Evolutionary conservation across 2,797 vertebrate species (phyloP), one percentile per base, ranked within the genome.

Genomic region (Saxicola maurus): DNA sequence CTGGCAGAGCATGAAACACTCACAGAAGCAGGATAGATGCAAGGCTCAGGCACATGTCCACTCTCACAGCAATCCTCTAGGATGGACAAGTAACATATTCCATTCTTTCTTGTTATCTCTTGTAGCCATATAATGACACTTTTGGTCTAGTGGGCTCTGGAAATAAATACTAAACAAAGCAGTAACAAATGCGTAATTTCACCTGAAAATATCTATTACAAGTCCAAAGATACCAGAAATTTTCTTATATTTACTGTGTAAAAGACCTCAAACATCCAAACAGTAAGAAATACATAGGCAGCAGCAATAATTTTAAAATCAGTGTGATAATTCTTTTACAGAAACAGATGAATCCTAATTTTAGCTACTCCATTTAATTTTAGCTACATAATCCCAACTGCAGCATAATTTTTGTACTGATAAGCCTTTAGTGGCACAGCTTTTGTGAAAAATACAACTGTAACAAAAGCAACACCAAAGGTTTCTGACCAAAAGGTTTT

Each of bases 11-110:
- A 35, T 0, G 4, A 42, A 18, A 8, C 56, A 15, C 30, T 10
- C 2, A 21, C 30, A 67, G 53, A 16, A 20, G 35, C 52, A 49
- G 31, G 16, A 19, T 2, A 27, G 21, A 30, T 11, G 13, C 7
- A n/a, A 30, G 7, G 46, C 59, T 75, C 38, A 65, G 67, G 38
- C 18, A 23, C 10, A 4, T 1, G 14, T 16, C 21, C 28, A 24
- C 2, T 48, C 66, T 38, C 20, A 20, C 23, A 75, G 13, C 17
- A 48, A 17, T 11, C 40, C 25, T 49, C 20, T 17, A 1, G 1
- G 2, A 59, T 2, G 1, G 43, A 2, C 19, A 20, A 24, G 14
- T 11, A 18, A 7, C 17, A 35, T 5, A 20, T 18, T 28, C 16
- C 7, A 46, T 57, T 37, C 46, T 53, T 17, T 19, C 37, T n/a